Base-by-base conservation (phyloP, 2,888 invertebrate species). In the Oscheius sp. region DNA sequence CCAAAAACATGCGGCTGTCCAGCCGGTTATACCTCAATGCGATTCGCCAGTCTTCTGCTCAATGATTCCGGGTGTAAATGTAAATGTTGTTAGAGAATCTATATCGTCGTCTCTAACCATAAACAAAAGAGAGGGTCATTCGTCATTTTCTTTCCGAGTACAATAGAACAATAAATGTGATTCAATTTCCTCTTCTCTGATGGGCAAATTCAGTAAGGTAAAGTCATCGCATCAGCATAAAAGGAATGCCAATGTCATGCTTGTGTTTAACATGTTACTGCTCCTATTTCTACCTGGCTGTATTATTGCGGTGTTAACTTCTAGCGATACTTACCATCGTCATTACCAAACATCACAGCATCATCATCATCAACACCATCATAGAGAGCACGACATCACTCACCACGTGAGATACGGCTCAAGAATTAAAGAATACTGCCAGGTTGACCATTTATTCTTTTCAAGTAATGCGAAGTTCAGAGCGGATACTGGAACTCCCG, bases 1-100 rank as follows among this genome's bases (percentile, higher is more conserved):
- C 78, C 75, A 18, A 70, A 70, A 43, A 76, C 76, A 5, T 78
- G 78, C 35, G 66, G 66, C 12, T 66, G 66, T 52, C 66, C 66
- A 9, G 52, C 29, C 5, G 66, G 66, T 5, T 66, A 66, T 35
- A 66, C 66, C 18, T 66, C 66, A n/a, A 25, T 27, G n/a, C 49
- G 35, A 16, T 66, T 66, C 27, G 66, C 27, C 35, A 29, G 52
- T 52, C 66, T 66, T 66, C 29, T 66, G 49, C 66, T 66, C 52
- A 66, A 52, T 18, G 52, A 66, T 29, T 52, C 49, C 66, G 52
- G 66, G 49, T 66, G 66, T 52, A 66, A 66, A 52, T 66, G 66
- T 29, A 66, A 66, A 52, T 66, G 66, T n/a, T 66, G 66, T 27
- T 66, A 52, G 45, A 21, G n/a, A 41, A 61, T 29, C 25, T 49